These are phyloP conservation scores for Rhodinocichla rosea DNA, from an alignment of 2,113 vertebrate genomes.

Conservation along the genomic window DNA sequence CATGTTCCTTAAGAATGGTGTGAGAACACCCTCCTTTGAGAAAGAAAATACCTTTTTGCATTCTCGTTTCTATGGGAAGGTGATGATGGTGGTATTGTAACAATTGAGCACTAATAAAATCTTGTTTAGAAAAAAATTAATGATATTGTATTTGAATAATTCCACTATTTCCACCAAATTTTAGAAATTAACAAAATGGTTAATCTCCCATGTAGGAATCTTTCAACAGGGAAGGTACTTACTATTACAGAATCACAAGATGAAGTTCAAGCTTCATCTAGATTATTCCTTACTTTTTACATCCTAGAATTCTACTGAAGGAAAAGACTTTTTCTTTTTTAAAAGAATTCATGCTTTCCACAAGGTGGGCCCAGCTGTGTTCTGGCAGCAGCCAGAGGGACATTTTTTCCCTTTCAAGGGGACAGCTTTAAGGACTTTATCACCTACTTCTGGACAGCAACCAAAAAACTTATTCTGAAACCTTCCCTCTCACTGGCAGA, in stretches of 20 bases:
- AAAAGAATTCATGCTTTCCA: background rate
- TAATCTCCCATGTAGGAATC: background rate
- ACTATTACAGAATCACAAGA: background rate
- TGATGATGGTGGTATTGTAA: background rate
- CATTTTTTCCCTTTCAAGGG: background rate
- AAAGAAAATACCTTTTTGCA: background rate
- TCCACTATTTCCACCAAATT: background rate
- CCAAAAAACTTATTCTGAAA: background rate
- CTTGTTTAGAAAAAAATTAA: slow-evolving; percentile 43
- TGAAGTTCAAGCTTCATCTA: background rate
- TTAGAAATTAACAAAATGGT: slow-evolving; percentile 36
- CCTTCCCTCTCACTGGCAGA: background rate
- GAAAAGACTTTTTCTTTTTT: background rate
- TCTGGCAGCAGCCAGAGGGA: background rate
- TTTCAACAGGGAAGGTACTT: background rate
- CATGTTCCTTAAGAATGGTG: background rate
- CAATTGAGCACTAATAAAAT: background rate
- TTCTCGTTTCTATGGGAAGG: background rate
- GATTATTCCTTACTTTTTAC: background rate
- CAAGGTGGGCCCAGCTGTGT: background rate
- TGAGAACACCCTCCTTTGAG: background rate
- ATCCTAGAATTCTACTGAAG: background rate
- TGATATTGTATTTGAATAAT: slow-evolving; percentile 50
- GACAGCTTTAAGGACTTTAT: accelerated
- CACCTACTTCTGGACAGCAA: background rate